Evolutionary conservation across 2,888 invertebrate genomes (phyloP).

Genomic region (Drosophila colorata): DNA sequence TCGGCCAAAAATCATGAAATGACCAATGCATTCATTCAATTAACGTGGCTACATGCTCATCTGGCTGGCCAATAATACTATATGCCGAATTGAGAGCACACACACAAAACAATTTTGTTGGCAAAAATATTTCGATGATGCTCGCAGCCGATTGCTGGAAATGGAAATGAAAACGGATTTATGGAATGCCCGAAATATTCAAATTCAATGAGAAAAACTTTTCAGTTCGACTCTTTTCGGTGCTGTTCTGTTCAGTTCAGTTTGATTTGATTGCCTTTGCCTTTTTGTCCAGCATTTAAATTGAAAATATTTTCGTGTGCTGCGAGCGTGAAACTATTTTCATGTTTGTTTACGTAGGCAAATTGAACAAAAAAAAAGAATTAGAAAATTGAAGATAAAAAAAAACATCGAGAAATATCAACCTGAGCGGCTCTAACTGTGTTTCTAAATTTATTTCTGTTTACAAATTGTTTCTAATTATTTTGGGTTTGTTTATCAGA

Average conservation of each 20-base stretch:
- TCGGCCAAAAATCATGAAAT: constrained; percentile 50
- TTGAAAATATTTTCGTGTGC: constrained; percentile 77
- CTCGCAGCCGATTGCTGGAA: constrained; percentile 9
- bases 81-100: constrained; percentile 41
- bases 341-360: constrained; percentile 57
- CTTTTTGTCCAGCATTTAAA: constrained; percentile 49
- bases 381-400: constrained; percentile 12
- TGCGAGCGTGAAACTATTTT: constrained; percentile 73
- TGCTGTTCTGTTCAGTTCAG: constrained; percentile 21
- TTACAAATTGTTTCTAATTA: constrained; percentile 75
- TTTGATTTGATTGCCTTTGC: constrained; percentile 35
- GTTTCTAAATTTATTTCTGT: constrained; percentile 56
- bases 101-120: constrained; percentile 25
- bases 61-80: constrained; percentile 14
- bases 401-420: constrained; percentile 34
- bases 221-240: constrained; percentile 9
- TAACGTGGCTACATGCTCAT: constrained; percentile 51
- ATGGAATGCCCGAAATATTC: constrained; percentile 66
- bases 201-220: constrained; percentile 62
- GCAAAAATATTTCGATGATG: constrained; percentile 39
- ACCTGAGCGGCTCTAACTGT: constrained; percentile 47
- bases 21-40: constrained; percentile 69
- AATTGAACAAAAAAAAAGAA: constrained; percentile 45
- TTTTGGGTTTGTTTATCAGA: constrained; percentile 67
- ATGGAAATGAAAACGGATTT: constrained; percentile 57